Base-by-base conservation (phyloP, 2,797 vertebrate species). In the Cephalopachus bancanus region DNA sequence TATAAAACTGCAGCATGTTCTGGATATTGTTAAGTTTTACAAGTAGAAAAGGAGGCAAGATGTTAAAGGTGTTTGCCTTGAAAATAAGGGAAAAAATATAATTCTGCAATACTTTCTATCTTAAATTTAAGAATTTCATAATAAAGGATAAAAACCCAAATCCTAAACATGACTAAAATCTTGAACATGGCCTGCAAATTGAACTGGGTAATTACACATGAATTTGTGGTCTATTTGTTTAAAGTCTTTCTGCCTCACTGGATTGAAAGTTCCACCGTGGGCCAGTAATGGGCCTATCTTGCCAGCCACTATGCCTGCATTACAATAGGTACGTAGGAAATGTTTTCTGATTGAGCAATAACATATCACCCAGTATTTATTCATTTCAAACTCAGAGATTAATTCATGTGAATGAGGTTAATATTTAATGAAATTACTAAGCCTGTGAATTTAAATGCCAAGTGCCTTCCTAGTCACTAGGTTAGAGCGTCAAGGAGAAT, bases 21-120 rank as follows among this genome's bases (percentile, higher is more conserved):
- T 37, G 67, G 44, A 20, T 90, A 84, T 93, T 89, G 87, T 89
- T n/a, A 96, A 91, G 51, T 95, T 94, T 89, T 24, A 91, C 26
- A 91, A 88, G 91, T 7, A 94, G 33, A 90, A 67, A 92, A 81
- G 49, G 17, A 83, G 17, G 53, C 28, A 60, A 94, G 9, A 80
- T 57, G 89, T 74, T 64, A 75, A 89, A 86, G 20, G 60, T 22
- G 71, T 5, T 19, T 93, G 44, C n/a, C 55, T 79, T 90, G 37
- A 76, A 96, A 96, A 79, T 84, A 74, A 67, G 62, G 15, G 51
- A 84, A 85, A n/a, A 80, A 76, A 87, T 44, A 24, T 7, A 59
- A 55, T 67, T 83, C 60, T 37, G 30, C 15, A 78, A 80, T 69
- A 91, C 28, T 20, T 24, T 84, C 7, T 57, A 75, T 37, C 30